Evolutionary conservation across 1,140 invertebrate species (phyloP), one percentile per base, ranked within the genome.

Genomic region (Drosophila saltans): DNA sequence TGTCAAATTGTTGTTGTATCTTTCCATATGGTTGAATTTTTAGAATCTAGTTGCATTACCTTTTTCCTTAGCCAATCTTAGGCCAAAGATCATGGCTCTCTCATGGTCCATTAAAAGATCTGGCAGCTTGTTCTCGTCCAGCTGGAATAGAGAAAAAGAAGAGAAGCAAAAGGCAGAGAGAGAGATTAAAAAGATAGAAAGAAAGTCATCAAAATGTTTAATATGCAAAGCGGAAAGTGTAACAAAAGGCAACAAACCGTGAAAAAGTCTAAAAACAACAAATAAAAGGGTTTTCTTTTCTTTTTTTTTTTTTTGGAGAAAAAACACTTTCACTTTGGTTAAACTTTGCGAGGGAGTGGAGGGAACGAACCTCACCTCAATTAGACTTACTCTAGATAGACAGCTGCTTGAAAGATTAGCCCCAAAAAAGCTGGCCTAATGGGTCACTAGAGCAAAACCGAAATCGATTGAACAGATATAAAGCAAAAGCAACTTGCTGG

Each of bases 11-110:
- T 16, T 16, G 16, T 16, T 16, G 16, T 71, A 86, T 88, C 83
- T 88, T 86, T 83, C 63, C 83, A 66, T 67, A 66, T 52, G 43
- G 72, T 52, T 88, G 77, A 52, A 57, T 64, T 40, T 10, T 40
- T 10, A 86, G 84, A 74, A 64, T 66, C 71, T 69, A 76, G 65
- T 66, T 45, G 66, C 26, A 80, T 83, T 79, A 90, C 85, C 74
- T 67, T 75, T 69, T 57, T 69, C 64, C 30, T 52, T 26, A 0
- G 55, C 55, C 21, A 59, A 64, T 76, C 60, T 57, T 33, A 85
- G 77, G 72, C 91, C 91, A 76, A 92, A 92, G 75, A 92, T 81
- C 72, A 92, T 65, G 21, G 85, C 75, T n/a, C 78, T 72, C 75
- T 92, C 91, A 55, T 92, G 91, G 6, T 79, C 83, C 66, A 73